Conservation (phyloP, 2,888 invertebrate genomes). For the Eulithis prunata region DNA sequence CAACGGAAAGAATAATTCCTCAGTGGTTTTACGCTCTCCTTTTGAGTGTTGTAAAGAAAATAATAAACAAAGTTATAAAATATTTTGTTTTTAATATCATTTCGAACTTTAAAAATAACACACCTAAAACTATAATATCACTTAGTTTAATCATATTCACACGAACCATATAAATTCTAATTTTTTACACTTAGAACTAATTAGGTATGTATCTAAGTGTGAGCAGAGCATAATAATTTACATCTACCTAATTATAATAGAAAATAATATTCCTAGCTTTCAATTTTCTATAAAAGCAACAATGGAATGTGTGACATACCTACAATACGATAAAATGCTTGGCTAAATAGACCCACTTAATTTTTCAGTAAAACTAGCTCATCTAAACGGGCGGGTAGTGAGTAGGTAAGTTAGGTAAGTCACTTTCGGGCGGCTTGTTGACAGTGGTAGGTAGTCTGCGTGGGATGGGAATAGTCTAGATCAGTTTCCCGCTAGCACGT, state of each 20-base stretch:
- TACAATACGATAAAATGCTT: conserved; percentile 15
- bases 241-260: neutral
- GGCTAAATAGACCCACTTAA: neutral
- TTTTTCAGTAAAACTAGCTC: neutral
- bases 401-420: neutral
- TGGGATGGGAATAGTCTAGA: neutral
- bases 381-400: neutral
- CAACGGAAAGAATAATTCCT: too few species aligned
- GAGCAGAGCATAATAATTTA: too few species aligned
- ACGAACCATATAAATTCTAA: conserved; percentile 10
- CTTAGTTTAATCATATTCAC: conserved; percentile 24
- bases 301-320: conserved; percentile 22
- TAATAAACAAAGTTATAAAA: conserved; percentile 1
- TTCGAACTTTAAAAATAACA: conserved; percentile 21
- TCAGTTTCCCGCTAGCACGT: neutral
- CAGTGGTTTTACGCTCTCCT: too few species aligned
- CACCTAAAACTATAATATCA: conserved; percentile 38
- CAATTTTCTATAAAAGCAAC: conserved; percentile 5
- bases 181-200: conserved; percentile 9
- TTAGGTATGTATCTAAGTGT: too few species aligned
- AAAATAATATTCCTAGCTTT: neutral
- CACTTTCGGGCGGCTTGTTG: neutral
- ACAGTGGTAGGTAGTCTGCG: neutral
- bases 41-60: neutral
- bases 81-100: conserved; percentile 13